Evolutionary conservation across 2,113 vertebrate species (phyloP).

Genomic region (Calidris pugnax): DNA sequence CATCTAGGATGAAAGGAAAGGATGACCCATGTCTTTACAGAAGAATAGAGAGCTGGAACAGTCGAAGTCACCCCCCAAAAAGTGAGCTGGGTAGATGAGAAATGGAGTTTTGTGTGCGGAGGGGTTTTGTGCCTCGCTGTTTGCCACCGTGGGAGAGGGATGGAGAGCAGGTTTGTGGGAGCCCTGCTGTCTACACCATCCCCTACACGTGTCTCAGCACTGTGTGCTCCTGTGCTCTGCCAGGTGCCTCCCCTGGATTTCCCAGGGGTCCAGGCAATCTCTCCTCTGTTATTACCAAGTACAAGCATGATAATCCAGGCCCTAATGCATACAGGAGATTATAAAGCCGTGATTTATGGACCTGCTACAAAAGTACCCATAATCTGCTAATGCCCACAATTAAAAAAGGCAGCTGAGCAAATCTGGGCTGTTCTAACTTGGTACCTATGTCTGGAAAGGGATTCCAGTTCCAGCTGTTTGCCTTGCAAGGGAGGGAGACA

Average conservation of each 20-base stretch:
- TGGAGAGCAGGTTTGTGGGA: background rate
- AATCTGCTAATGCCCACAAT: constrained; percentile 33
- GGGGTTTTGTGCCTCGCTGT: background rate
- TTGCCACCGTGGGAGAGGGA: background rate
- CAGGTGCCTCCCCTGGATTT: constrained; percentile 4
- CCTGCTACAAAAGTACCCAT: background rate
- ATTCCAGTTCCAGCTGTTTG: background rate
- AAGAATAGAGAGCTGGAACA: background rate
- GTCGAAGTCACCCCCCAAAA: background rate
- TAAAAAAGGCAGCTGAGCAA: background rate
- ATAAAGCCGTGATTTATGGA: background rate
- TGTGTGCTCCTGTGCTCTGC: background rate
- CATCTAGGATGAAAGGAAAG: constrained; percentile 62
- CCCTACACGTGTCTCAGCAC: background rate
- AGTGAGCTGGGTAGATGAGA: background rate
- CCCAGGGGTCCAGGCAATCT: constrained; percentile 22
- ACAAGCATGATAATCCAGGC: constrained; percentile 37
- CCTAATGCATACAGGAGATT: constrained; percentile 31
- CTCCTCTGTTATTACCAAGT: background rate
- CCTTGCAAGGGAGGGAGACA: background rate
- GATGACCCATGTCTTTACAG: background rate
- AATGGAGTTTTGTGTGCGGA: accelerated
- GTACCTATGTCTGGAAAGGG: background rate
- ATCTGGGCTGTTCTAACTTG: background rate
- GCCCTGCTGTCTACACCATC: background rate